Conservation (phyloP, 1,140 invertebrate genomes). For the Lucilia cuprina region DNA sequence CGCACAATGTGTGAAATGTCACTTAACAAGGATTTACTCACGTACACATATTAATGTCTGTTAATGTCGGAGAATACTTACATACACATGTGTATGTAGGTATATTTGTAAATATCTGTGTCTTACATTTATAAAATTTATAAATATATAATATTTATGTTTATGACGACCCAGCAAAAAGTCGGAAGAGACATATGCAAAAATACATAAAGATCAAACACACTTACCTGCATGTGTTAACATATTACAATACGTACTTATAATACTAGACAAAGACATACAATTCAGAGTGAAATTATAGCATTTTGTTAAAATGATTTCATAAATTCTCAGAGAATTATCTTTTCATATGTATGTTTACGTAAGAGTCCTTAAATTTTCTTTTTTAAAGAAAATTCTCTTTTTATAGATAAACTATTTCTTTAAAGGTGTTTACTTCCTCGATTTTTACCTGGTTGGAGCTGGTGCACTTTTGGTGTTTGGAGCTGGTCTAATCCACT, state of each 20-base stretch:
- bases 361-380: too few relatives aligned
- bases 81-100: neutral
- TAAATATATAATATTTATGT: neutral
- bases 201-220: neutral
- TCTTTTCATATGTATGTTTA: too few relatives aligned
- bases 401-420: too few relatives aligned
- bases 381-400: too few relatives aligned
- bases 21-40: slow-evolving; percentile 34
- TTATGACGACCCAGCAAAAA: neutral
- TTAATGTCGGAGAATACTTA: neutral
- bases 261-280: neutral
- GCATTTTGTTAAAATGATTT: neutral
- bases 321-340: too few relatives aligned
- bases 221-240: neutral
- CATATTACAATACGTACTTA: neutral
- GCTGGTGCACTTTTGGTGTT: too few relatives aligned
- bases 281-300: neutral
- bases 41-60: slow-evolving; percentile 31
- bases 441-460: too few relatives aligned
- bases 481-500: too few relatives aligned
- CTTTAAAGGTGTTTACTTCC: too few relatives aligned
- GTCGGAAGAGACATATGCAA: neutral
- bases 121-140: neutral
- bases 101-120: neutral
- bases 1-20: slow-evolving; percentile 34